A percentile compares a stretch with the other conserved stretches of the same genome.
These are phyloP conservation scores for Brachionichthys hirsutus DNA, from an alignment of 2,113 vertebrate species.

Conservation along the genomic window DNA sequence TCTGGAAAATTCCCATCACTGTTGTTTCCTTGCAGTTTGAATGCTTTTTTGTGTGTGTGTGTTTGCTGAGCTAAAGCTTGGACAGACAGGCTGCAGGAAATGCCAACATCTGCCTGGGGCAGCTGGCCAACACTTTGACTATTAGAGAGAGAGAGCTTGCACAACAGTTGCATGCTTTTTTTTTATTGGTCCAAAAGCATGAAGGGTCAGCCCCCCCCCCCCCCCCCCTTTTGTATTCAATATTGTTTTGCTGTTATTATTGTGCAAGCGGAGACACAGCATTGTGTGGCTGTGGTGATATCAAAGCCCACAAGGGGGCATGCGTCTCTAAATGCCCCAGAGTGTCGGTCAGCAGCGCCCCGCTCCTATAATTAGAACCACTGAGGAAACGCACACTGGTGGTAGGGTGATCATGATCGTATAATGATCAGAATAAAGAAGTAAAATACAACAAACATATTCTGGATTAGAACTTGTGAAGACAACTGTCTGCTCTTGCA, in stretches of 20 bases:
- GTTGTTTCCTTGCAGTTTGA: conserved; percentile 28
- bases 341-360: conserved; percentile 21
- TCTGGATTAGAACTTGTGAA: background rate
- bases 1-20: conserved; percentile 28
- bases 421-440: background rate
- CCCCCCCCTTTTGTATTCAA: conserved; percentile 13
- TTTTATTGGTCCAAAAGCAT: conserved; percentile 21
- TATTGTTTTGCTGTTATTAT: background rate
- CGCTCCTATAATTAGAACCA: background rate
- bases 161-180: conserved; percentile 12
- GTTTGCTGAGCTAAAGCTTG: conserved; percentile 39
- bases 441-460: background rate
- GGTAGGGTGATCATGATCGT: conserved; percentile 4
- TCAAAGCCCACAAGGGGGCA: conserved; percentile 14
- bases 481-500: conserved; percentile 14
- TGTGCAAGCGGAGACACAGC: conserved; percentile 13
- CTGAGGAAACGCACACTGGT: conserved; percentile 7
- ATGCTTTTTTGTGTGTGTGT: conserved; percentile 31
- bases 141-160: conserved; percentile 22
- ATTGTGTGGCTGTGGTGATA: conserved; percentile 5
- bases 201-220: conserved; percentile 19
- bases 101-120: conserved; percentile 59
- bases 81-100: conserved; percentile 43
- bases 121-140: conserved; percentile 50
- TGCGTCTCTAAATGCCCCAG: conserved; percentile 20